phyloP scores from a whole-genome alignment of 2,888 invertebrate genomes.

The Lithophane semibrunnea region DNA sequence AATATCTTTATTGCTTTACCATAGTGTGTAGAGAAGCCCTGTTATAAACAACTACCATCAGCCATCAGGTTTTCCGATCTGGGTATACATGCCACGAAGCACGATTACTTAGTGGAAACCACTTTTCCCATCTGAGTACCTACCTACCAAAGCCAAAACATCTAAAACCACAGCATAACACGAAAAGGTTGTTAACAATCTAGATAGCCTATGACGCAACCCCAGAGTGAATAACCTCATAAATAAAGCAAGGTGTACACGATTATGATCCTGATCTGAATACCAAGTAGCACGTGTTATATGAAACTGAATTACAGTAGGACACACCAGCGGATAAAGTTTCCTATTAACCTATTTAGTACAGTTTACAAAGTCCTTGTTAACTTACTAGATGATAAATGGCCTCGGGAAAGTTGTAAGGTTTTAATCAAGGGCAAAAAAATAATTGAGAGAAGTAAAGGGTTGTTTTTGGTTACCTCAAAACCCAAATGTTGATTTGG shows the following conservation, averaged over 20 bases:
- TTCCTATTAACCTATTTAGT: conserved; percentile 47
- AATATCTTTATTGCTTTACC: too few species aligned
- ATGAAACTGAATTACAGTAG: conserved; percentile 8
- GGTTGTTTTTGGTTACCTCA: conserved; percentile 7
- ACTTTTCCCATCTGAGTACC: neutral
- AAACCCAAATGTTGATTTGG: neutral
- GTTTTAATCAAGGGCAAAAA: neutral
- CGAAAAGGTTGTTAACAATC: conserved; percentile 5
- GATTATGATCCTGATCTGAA: conserved; percentile 57
- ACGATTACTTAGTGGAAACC: neutral
- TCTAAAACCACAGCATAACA: neutral
- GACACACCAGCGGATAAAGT: conserved; percentile 28
- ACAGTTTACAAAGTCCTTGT: conserved; percentile 12
- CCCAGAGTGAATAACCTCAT: conserved; percentile 57
- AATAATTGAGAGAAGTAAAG: neutral
- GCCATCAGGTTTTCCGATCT: neutral
- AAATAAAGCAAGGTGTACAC: conserved; percentile 50
- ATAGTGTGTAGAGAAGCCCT: too few species aligned
- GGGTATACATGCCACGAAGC: neutral
- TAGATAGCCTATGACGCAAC: conserved; percentile 51
- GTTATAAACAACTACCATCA: neutral
- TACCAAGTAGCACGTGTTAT: conserved; percentile 58
- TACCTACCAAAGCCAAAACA: neutral
- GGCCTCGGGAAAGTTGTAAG: neutral
- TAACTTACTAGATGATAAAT: conserved; percentile 19